Evolutionary conservation across 1,140 invertebrate species (phyloP).

Genomic region (Megalonaias nervosa): DNA sequence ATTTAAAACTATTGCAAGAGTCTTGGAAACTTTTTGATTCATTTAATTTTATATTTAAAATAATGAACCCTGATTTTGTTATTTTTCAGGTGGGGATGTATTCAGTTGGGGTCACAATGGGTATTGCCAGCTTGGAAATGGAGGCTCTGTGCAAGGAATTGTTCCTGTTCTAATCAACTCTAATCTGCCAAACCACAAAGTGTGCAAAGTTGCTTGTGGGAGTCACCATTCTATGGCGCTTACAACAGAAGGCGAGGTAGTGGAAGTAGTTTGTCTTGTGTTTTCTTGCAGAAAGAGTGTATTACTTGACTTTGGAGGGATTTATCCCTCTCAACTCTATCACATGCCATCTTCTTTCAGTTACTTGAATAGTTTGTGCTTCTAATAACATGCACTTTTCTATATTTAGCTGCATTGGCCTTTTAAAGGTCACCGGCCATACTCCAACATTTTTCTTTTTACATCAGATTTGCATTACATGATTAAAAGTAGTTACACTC

Average conservation of each 20-base stretch:
- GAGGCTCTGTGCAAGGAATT: constrained; percentile 75
- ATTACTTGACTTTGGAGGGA: too few species aligned
- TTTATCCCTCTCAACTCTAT: too few species aligned
- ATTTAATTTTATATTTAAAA: not conserved
- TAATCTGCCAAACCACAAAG: constrained; percentile 73
- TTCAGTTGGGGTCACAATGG: constrained; percentile 82
- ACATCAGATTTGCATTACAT: too few species aligned
- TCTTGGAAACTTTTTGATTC: not conserved
- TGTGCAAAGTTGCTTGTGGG: constrained; percentile 77
- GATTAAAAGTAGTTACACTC: too few species aligned
- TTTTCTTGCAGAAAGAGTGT: not conserved
- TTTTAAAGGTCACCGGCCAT: too few species aligned
- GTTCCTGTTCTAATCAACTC: constrained; percentile 73
- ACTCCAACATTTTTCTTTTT: too few species aligned
- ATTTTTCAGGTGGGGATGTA: constrained; percentile 73
- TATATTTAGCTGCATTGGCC: too few species aligned
- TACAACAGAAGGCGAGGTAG: constrained; percentile 77
- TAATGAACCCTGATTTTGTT: not conserved
- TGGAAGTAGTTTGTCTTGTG: not conserved
- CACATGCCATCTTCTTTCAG: too few species aligned
- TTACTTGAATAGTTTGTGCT: too few species aligned
- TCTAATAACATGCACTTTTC: too few species aligned
- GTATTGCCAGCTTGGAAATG: constrained; percentile 78
- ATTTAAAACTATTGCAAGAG: not conserved
- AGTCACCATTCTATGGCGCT: constrained; percentile 79